These are phyloP conservation scores for Platichthys stellatus DNA, from an alignment of 2,113 vertebrate species.

Conservation along the genomic window DNA sequence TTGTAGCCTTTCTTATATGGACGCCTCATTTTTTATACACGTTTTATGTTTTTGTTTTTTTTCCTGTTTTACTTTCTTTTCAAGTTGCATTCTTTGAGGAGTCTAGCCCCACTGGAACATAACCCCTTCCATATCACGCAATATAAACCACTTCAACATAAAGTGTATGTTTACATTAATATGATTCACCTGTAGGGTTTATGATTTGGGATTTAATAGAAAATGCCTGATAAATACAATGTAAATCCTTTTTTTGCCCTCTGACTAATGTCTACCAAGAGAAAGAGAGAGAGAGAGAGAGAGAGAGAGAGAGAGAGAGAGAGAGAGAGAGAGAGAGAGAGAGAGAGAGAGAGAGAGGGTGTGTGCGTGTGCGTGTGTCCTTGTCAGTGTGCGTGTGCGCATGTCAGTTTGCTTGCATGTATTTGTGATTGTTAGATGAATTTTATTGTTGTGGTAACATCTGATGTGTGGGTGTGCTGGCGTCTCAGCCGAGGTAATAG, in stretches of 20 bases:
- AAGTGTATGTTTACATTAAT: constrained; percentile 87
- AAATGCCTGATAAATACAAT: constrained; percentile 68
- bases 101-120: constrained; percentile 79
- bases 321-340: constrained; percentile 18
- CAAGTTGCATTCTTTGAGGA: constrained; percentile 79
- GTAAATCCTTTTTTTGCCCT: constrained; percentile 60
- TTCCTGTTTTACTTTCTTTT: constrained; percentile 71
- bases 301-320: constrained; percentile 22
- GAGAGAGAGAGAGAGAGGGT: constrained; percentile 21
- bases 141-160: constrained; percentile 85
- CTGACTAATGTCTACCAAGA: constrained; percentile 54
- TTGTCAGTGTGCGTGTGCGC: constrained; percentile 4
- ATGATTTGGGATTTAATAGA: constrained; percentile 73
- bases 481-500: constrained; percentile 46
- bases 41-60: constrained; percentile 74
- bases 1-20: constrained; percentile 93
- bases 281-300: neutral
- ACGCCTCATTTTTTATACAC: constrained; percentile 88
- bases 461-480: constrained; percentile 36
- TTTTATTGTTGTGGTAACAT: constrained; percentile 52
- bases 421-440: constrained; percentile 62
- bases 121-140: constrained; percentile 78
- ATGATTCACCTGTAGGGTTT: constrained; percentile 78
- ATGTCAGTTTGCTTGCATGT: constrained; percentile 64
- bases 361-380: constrained; percentile 14